Conservation (phyloP, 2,113 vertebrate species). For the Arothron firmamentum region DNA sequence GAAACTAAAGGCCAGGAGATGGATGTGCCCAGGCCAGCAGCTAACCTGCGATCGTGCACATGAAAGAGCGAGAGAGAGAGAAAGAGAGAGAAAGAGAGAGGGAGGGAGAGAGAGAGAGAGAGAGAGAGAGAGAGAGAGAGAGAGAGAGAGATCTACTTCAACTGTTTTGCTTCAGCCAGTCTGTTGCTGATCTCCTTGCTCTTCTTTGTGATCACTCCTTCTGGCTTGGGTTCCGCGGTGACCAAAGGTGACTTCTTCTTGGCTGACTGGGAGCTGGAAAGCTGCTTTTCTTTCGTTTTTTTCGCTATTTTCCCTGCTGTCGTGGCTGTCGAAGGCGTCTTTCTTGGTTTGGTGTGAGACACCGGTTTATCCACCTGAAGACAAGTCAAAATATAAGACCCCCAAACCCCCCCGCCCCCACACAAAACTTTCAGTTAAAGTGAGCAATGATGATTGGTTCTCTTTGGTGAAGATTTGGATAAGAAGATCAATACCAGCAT, state of each 20-base stretch:
- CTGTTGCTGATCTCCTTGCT: conserved; percentile 99
- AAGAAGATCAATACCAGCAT: neutral
- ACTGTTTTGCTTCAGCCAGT: conserved; percentile 97
- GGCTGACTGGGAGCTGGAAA: conserved; percentile 77
- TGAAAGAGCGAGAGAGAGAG: conserved; percentile 61
- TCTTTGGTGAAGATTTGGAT: conserved; percentile 8
- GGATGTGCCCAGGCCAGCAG: conserved; percentile 78
- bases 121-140: conserved; percentile 63
- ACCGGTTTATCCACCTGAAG: conserved; percentile 84
- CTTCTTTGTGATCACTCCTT: conserved; percentile 83
- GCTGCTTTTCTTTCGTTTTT: conserved; percentile 93
- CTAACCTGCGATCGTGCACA: conserved; percentile 71
- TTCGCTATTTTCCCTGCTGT: conserved; percentile 79
- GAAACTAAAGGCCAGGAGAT: conserved; percentile 66
- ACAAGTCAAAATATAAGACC: conserved; percentile 18
- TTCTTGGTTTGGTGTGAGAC: conserved; percentile 93
- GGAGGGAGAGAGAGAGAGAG: conserved; percentile 59
- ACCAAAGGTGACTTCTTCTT: conserved; percentile 85
- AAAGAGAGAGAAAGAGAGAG: conserved; percentile 65
- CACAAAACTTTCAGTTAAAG: too few relatives aligned
- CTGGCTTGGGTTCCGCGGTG: conserved; percentile 73
- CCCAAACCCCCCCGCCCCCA: neutral
- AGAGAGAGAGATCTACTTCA: conserved; percentile 70
- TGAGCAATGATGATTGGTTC: neutral
- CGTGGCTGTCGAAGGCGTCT: conserved; percentile 79